These are phyloP conservation scores for Eira barbara DNA, from an alignment of 2,113 vertebrate species.

Conservation along the genomic window DNA sequence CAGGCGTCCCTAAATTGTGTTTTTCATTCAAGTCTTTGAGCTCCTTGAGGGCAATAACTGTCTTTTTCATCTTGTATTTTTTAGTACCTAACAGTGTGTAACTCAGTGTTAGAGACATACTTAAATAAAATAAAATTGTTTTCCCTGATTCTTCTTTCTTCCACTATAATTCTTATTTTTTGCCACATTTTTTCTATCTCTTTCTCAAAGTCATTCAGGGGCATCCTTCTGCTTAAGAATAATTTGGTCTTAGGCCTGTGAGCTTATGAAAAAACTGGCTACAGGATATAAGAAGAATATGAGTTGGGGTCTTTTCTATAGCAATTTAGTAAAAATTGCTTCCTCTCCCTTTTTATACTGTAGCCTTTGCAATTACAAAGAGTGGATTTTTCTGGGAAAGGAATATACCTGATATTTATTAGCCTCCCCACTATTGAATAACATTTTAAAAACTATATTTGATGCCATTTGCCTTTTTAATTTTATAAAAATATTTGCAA, in stretches of 20 bases:
- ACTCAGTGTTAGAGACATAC: not conserved
- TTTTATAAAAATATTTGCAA: conserved; percentile 24
- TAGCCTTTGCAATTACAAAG: not conserved
- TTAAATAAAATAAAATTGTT: conserved; percentile 5
- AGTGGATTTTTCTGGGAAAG: not conserved
- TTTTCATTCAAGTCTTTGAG: not conserved
- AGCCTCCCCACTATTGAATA: not conserved
- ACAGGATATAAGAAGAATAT: not conserved
- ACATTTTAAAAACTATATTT: conserved; percentile 3
- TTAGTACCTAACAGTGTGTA: not conserved
- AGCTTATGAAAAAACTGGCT: not conserved
- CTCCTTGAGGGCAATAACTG: not conserved
- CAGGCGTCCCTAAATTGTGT: not conserved
- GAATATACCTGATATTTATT: not conserved
- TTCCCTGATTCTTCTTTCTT: not conserved
- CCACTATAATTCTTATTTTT: not conserved
- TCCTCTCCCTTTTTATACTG: not conserved
- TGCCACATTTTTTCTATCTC: not conserved
- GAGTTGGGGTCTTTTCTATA: conserved; percentile 1
- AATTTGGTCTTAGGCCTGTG: not conserved
- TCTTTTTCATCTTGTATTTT: not conserved
- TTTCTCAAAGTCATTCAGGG: conserved; percentile 6
- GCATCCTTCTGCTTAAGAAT: not conserved
- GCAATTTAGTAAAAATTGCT: not conserved
- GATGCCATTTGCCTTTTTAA: not conserved